Evolutionary conservation across 2,888 invertebrate genomes (phyloP).

Genomic region (Euphydryas editha): DNA sequence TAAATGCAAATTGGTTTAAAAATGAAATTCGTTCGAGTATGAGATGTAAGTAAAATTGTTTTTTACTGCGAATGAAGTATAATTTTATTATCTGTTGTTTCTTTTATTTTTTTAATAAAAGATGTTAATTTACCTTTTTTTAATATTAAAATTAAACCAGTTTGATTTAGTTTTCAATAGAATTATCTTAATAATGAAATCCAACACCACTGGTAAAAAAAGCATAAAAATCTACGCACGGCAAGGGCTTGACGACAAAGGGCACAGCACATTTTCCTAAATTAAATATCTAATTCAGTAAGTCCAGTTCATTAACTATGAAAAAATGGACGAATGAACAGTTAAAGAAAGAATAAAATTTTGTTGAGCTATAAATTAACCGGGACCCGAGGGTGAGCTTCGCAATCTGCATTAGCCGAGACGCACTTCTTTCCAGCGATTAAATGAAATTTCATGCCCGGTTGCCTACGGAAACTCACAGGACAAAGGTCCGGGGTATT

Average conservation of each 20-base stretch:
- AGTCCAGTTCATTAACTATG: constrained; percentile 57
- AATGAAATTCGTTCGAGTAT: constrained; percentile 1
- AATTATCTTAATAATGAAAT: not conserved
- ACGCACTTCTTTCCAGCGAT: constrained; percentile 79
- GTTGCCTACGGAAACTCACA: constrained; percentile 72
- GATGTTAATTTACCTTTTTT: not conserved
- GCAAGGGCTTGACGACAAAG: constrained; percentile 17
- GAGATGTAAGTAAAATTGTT: not conserved
- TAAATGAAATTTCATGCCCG: constrained; percentile 81
- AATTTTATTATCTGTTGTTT: not conserved
- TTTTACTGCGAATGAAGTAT: not conserved
- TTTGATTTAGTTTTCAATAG: not conserved
- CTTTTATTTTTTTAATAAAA: not conserved
- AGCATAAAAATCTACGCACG: not conserved
- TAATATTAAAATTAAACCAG: not conserved
- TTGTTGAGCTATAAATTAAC: constrained; percentile 81
- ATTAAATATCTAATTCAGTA: constrained; percentile 56
- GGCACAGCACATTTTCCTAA: constrained; percentile 44
- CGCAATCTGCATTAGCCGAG: constrained; percentile 80
- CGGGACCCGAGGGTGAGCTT: constrained; percentile 63
- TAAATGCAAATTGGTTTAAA: not conserved
- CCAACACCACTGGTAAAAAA: not conserved
- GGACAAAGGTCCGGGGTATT: constrained; percentile 78
- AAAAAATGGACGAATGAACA: constrained; percentile 73
- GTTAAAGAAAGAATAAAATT: constrained; percentile 79